A percentile compares a stretch with the other conserved stretches of the same genome.
Evolutionary conservation across 1,140 invertebrate species (phyloP).

Genomic region (Euborellia annulipes): DNA sequence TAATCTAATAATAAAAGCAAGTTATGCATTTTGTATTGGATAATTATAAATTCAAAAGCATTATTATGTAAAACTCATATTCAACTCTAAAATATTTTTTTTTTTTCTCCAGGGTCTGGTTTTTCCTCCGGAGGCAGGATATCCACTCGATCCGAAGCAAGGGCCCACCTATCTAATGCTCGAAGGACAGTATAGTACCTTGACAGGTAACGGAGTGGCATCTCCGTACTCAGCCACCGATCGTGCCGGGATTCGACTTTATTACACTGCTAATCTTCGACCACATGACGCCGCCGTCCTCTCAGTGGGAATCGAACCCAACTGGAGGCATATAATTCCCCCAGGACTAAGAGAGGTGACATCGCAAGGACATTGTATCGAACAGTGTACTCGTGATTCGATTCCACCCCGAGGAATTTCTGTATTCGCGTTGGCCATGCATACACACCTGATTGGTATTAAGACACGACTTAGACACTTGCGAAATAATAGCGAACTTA

Average conservation of each 20-base stretch:
- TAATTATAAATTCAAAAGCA: too few relatives aligned
- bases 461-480: conserved; percentile 47
- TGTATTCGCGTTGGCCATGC: conserved; percentile 54
- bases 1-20: too few relatives aligned
- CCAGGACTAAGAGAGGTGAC: conserved; percentile 47
- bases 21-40: too few relatives aligned
- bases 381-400: conserved; percentile 45
- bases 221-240: conserved; percentile 39
- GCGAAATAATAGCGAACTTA: conserved; percentile 38
- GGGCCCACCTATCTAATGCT: conserved; percentile 46
- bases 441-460: conserved; percentile 38
- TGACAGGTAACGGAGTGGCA: conserved; percentile 30
- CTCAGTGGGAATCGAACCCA: conserved; percentile 51
- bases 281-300: conserved; percentile 47
- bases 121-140: conserved; percentile 50
- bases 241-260: conserved; percentile 47
- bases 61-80: too few relatives aligned
- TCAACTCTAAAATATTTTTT: too few relatives aligned
- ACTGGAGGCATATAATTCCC: conserved; percentile 56
- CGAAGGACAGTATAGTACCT: conserved; percentile 42
- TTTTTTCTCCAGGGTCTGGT: conserved; percentile 38
- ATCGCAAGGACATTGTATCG: conserved; percentile 52
- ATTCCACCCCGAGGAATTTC: conserved; percentile 45
- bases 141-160: conserved; percentile 40
- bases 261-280: conserved; percentile 46